These are phyloP conservation scores for Coelopa frigida DNA, from an alignment of 1,140 invertebrate genomes.

Conservation along the genomic window DNA sequence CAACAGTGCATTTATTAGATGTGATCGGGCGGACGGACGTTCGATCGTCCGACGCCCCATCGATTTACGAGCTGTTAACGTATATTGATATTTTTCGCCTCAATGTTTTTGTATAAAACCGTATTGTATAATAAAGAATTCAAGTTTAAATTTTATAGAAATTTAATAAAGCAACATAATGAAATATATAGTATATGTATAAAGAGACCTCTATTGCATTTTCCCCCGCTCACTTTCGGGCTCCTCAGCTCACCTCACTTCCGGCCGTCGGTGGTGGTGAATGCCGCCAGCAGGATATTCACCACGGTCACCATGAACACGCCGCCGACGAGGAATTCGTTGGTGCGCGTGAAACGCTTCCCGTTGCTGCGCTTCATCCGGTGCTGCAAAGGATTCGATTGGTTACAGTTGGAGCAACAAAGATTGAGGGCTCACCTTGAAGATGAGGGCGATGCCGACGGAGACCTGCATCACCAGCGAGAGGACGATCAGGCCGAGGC, in stretches of 20 bases:
- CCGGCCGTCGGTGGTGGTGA: conserved; percentile 49
- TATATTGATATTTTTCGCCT: no score
- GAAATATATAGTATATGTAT: background rate
- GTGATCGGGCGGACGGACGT: background rate
- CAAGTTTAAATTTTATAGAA: background rate
- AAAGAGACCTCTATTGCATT: no score
- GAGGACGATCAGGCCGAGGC: conserved; percentile 49
- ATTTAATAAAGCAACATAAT: background rate
- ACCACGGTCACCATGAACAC: conserved; percentile 61
- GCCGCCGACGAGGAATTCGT: conserved; percentile 56
- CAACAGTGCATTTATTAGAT: conserved; percentile 39
- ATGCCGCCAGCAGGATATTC: conserved; percentile 60
- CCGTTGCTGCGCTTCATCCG: conserved; percentile 21
- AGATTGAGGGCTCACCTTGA: conserved; percentile 46
- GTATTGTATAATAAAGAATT: no score
- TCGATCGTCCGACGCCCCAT: no score
- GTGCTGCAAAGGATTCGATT: conserved; percentile 17
- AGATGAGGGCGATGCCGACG: conserved; percentile 57
- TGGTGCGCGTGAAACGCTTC: conserved; percentile 44
- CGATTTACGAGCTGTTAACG: no score
- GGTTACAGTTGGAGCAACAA: background rate
- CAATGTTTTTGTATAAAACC: no score
- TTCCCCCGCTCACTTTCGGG: background rate
- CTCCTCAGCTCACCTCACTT: no score
- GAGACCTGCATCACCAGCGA: conserved; percentile 56